These are phyloP conservation scores for Gambusia holbrooki DNA, from an alignment of 2,113 vertebrate species.

Conservation along the genomic window DNA sequence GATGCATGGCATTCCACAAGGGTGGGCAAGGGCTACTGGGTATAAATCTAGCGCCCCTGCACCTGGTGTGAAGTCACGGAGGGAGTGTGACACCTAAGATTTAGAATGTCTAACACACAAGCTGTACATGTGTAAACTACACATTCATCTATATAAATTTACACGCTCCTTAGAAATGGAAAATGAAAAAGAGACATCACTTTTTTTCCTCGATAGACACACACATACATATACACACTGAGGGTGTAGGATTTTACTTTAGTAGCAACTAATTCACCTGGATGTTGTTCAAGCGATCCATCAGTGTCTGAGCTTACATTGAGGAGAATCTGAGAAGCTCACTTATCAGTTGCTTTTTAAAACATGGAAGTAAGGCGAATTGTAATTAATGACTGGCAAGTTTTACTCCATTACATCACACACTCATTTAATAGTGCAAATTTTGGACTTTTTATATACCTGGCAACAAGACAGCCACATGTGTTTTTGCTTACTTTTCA, in stretches of 20 bases:
- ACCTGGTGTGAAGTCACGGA: constrained; percentile 74
- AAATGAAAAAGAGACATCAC: constrained; percentile 36
- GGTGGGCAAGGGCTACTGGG: constrained; percentile 67
- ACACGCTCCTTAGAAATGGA: constrained; percentile 55
- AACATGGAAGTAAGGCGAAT: background rate
- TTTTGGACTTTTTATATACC: no score
- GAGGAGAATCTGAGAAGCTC: constrained; percentile 42
- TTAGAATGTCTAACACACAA: constrained; percentile 70
- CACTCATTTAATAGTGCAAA: no score
- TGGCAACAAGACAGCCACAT: no score
- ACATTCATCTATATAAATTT: constrained; percentile 68
- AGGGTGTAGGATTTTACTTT: constrained; percentile 29
- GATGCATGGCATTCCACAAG: constrained; percentile 79
- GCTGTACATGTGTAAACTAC: constrained; percentile 69
- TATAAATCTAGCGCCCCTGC: constrained; percentile 76
- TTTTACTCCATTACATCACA: no score
- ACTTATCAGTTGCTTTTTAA: background rate
- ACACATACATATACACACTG: constrained; percentile 8
- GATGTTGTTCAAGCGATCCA: constrained; percentile 57
- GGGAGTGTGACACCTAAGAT: constrained; percentile 70
- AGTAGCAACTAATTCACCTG: constrained; percentile 64
- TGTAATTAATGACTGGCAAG: background rate
- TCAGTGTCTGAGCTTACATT: constrained; percentile 53
- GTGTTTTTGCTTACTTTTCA: no score
- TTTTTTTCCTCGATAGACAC: constrained; percentile 32